Percentiles rank a stretch among this genome's conserved stretches.
These are phyloP conservation scores for Illadopsis cleaveri DNA, from an alignment of 2,113 vertebrate species.

Conservation along the genomic window DNA sequence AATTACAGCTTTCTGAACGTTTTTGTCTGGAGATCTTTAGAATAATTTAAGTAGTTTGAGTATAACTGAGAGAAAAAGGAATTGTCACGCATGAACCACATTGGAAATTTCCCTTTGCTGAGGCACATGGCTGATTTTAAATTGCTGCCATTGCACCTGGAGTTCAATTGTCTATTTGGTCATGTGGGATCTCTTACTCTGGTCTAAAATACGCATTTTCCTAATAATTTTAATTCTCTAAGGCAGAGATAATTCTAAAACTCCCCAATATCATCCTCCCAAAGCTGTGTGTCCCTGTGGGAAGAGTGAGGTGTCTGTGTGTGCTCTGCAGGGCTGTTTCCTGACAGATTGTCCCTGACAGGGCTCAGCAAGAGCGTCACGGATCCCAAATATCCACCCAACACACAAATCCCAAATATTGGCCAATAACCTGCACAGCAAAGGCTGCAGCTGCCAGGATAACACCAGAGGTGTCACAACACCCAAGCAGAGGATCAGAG, in stretches of 20 bases:
- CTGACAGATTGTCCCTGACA: constrained; percentile 46
- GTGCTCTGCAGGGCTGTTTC: background rate
- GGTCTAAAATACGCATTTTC: background rate
- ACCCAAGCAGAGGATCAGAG: background rate
- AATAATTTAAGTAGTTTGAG: background rate
- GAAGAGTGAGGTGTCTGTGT: background rate
- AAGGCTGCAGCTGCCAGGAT: background rate
- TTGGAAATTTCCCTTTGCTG: background rate
- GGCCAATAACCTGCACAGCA: background rate
- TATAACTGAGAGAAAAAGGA: background rate
- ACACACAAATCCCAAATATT: background rate
- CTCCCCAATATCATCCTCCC: background rate
- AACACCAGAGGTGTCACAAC: background rate
- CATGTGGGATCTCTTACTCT: background rate
- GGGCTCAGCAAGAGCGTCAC: constrained; percentile 33
- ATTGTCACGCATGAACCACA: background rate
- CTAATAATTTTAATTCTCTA: background rate
- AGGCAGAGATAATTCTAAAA: background rate
- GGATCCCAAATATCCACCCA: background rate
- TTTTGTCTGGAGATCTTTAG: background rate
- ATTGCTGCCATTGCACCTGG: background rate
- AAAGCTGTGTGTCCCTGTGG: background rate
- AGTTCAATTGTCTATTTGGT: background rate
- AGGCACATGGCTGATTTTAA: background rate
- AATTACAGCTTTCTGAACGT: background rate